Conservation (phyloP, 2,888 invertebrate genomes). For the Leucophenga montana region DNA sequence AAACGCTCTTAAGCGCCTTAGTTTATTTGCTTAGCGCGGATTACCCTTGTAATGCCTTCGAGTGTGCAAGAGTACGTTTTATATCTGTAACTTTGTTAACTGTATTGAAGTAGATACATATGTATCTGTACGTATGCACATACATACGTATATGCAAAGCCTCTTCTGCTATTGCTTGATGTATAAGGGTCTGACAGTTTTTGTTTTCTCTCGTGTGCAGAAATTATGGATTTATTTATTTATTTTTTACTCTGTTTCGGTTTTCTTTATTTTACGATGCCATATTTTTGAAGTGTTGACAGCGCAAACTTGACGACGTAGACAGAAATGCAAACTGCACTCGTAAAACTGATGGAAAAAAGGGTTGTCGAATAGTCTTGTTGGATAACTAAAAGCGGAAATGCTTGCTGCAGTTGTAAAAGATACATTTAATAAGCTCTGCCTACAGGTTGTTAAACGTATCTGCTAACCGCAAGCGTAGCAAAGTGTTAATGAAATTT, state of each 20-base stretch:
- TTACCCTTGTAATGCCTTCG: conserved; percentile 39
- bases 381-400: not conserved
- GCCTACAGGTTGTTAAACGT: conserved; percentile 17
- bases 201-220: not conserved
- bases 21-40: conserved; percentile 56
- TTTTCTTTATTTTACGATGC: conserved; percentile 54
- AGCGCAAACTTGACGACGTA: conserved; percentile 32
- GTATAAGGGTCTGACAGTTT: conserved; percentile 31
- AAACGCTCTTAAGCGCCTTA: conserved; percentile 43
- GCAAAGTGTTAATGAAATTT: too few relatives aligned
- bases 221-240: conserved; percentile 1
- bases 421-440: conserved; percentile 1
- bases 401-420: conserved; percentile 1
- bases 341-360: conserved; percentile 17
- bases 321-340: conserved; percentile 31
- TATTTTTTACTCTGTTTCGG: not conserved
- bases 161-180: conserved; percentile 13
- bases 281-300: conserved; percentile 60
- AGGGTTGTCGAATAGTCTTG: conserved; percentile 29
- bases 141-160: too few relatives aligned
- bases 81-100: too few relatives aligned
- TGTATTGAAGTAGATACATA: too few relatives aligned
- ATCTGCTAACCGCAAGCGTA: not conserved
- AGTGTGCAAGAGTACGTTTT: too few relatives aligned
- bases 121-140: conserved; percentile 6